Evolutionary conservation across 2,888 invertebrate genomes (phyloP).

Genomic region (Fragum whitleyi): DNA sequence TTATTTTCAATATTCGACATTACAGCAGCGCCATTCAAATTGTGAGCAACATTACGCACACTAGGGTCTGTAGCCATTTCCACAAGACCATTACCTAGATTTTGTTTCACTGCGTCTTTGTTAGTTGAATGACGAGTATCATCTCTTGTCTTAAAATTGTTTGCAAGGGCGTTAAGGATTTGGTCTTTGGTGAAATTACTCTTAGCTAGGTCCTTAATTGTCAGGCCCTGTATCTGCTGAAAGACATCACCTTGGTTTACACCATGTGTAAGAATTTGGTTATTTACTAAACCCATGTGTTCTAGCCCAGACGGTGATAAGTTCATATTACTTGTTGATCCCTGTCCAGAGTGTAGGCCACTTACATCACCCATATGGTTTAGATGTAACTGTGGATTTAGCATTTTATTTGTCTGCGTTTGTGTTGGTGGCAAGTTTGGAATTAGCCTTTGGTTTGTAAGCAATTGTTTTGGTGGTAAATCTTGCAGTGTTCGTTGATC

Average conservation of each 20-base stretch:
- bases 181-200: constrained; percentile 9
- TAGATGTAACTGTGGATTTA: background rate
- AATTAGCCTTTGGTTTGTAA: too few relatives aligned
- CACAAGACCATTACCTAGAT: background rate
- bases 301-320: background rate
- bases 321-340: background rate
- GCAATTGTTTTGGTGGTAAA: too few relatives aligned
- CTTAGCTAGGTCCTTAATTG: constrained; percentile 14
- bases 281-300: background rate
- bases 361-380: background rate
- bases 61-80: background rate
- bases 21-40: background rate
- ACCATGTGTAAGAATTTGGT: background rate
- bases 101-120: background rate
- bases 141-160: background rate
- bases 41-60: background rate
- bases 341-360: background rate
- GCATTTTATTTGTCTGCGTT: background rate
- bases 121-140: background rate
- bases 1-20: background rate
- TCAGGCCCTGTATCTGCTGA: constrained; percentile 13
- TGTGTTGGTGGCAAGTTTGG: too few relatives aligned
- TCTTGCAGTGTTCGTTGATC: too few relatives aligned
- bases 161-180: background rate
- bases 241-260: background rate